phyloP scores from a whole-genome alignment of 2,113 vertebrate genomes.

The Laterallus jamaicensis region DNA sequence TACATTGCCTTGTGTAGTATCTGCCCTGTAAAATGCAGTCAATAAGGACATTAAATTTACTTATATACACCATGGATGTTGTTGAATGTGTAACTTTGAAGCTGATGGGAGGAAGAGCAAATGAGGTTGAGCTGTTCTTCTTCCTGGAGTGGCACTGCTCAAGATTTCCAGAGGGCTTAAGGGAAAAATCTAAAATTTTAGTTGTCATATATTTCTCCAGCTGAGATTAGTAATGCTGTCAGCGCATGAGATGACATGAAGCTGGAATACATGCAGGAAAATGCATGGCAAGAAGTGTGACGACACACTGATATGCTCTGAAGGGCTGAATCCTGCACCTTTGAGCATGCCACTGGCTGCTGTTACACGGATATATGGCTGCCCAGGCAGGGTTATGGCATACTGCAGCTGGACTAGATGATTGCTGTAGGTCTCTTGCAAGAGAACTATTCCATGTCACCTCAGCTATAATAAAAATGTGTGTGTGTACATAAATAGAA shows the following conservation, averaged over 20 bases:
- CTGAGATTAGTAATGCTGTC: slow-evolving; percentile 40
- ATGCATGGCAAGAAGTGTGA: not conserved
- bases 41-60: not conserved
- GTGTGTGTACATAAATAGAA: not conserved
- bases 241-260: not conserved
- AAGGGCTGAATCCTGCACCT: not conserved
- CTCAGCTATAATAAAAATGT: not conserved
- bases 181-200: slow-evolving; percentile 54
- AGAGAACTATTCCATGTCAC: accelerated
- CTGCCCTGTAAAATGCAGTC: not conserved
- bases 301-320: not conserved
- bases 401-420: not conserved
- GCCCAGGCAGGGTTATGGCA: not conserved
- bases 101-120: not conserved
- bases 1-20: not conserved
- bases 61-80: not conserved
- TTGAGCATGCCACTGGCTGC: not conserved
- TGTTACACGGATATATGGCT: not conserved
- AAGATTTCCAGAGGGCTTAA: slow-evolving; percentile 22
- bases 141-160: slow-evolving; percentile 1
- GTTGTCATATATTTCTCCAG: slow-evolving; percentile 40
- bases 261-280: not conserved
- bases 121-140: slow-evolving; percentile 6
- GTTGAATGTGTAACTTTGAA: not conserved
- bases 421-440: not conserved